Percentiles rank a stretch among this genome's conserved stretches.
These are phyloP conservation scores for Cydia pomonella DNA, from an alignment of 1,140 invertebrate species.

Conservation along the genomic window DNA sequence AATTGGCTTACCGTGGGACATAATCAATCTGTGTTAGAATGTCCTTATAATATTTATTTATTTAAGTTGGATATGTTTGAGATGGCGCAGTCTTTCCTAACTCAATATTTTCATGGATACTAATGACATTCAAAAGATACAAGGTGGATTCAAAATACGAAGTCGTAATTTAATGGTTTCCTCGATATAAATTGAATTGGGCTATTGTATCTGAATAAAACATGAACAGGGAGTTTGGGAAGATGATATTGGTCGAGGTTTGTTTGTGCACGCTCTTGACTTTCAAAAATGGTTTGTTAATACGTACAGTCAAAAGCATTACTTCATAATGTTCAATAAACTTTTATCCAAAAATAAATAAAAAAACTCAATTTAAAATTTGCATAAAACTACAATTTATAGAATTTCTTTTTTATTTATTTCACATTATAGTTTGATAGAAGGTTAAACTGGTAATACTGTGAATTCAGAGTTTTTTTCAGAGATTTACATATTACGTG, in stretches of 20 bases:
- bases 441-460: too few species aligned
- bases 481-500: not conserved
- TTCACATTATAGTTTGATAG: too few species aligned
- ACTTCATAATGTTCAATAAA: too few species aligned
- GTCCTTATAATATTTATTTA: too few species aligned
- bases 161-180: conserved; percentile 28
- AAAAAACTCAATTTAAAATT: too few species aligned
- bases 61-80: too few species aligned
- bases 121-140: not conserved
- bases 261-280: not conserved
- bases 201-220: conserved; percentile 31
- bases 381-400: too few species aligned
- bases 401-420: too few species aligned
- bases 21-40: too few species aligned
- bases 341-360: too few species aligned
- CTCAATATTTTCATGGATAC: not conserved
- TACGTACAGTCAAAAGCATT: not conserved
- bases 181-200: conserved; percentile 22
- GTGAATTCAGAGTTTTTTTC: not conserved
- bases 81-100: too few species aligned
- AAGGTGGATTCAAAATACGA: not conserved
- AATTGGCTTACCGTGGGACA: too few species aligned
- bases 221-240: conserved; percentile 21
- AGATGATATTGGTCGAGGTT: not conserved
- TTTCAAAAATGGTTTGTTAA: not conserved